Evolutionary conservation across 92 coral and sea anemone species (phyloP), one percentile per base, ranked within the genome.

Genomic region (Siderastrea siderea): DNA sequence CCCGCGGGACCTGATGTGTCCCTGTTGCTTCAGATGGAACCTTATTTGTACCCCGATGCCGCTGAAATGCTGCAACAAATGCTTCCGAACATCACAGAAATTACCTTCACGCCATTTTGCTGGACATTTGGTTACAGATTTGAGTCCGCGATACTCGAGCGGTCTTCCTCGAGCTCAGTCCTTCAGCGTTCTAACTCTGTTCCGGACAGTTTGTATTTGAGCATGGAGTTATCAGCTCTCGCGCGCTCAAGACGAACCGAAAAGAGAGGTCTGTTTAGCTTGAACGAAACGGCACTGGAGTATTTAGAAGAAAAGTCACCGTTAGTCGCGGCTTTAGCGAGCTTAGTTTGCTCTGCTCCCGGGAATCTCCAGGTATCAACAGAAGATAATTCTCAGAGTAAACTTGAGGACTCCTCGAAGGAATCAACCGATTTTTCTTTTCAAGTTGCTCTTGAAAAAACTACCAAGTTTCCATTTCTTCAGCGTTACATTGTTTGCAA

Each of bases 101-200:
- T 98, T 63, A 77, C 91, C 1, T 98, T 94, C 55, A 78, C 90
- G 1, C 98, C 99, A 3, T 96, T 89, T 81, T 94, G 95, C 78
- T 98, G 99, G 99, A 86, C 64, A 43, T 93, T 98, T 79, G 98
- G 98, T 3, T 98, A 94, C 91, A 85, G 76, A 70, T 98, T 98
- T 79, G 98, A 93, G 61, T 19, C 83, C 45, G 55, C 57, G 26
- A 38, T 67, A 14, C 82, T 91, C 44, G 95, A 93, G 63, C 87
- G 83, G 44, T 93, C 96, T 12, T 82, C 86, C 38, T 93, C 98
- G 59, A 87, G 86, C 81, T 88, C 96, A 7, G 90, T 46, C 78
- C 80, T 93, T 63, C 93, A 82, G 26, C 89, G 90, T 5, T 91
- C 98, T 3, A 88, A 77, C 45, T 95, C 98, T 51, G 87, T 92